Base-by-base conservation (phyloP, 2,888 invertebrate species). In the Phymatocera aterrima region DNA sequence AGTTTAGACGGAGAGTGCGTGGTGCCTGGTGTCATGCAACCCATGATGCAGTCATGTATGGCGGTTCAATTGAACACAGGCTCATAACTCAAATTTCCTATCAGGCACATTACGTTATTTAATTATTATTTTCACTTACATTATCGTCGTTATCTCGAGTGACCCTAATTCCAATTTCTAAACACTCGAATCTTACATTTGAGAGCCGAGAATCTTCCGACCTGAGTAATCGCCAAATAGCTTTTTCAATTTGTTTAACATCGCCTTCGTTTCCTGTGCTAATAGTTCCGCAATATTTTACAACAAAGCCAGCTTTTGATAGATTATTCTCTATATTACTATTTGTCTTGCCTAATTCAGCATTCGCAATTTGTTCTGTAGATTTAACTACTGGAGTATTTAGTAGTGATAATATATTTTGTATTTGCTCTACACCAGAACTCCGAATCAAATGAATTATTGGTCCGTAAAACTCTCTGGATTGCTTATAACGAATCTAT, bases 81-180 rank as follows among this genome's bases (percentile, higher is more conserved):
- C 8, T 51, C 18, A 51, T 21, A 51, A 21, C n/a, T 74, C 31
- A 28, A 74, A 24, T 74, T 74, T 6, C n/a, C n/a, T 24, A 31
- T 21, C 1, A 28, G 12, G n/a, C 64, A 60, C 31, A 2, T n/a
- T 18, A 60, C 46, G 46, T 60, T 10, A 77, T 64, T 10, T 65
- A 2, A 18, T 28, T 31, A 12, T 54, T 40, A n/a, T 24, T 3
- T 31, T 4, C 48, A 81, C 82, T 87, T 86, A 92, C 92, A 82
- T 89, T 86, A 40, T 89, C 87, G 54, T 90, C 90, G 51, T 86
- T 86, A 37, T 88, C 85, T 79, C 88, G 89, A 40, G 90, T 85
- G 28, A 92, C 88, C 85, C 90, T 91, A 43, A 93, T 90, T 21
- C 92, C 92, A 79, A 93, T 90, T 85, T 93, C 93, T 37, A 92